These are phyloP conservation scores for Lepus americanus DNA, from an alignment of 2,113 vertebrate species.

Conservation along the genomic window DNA sequence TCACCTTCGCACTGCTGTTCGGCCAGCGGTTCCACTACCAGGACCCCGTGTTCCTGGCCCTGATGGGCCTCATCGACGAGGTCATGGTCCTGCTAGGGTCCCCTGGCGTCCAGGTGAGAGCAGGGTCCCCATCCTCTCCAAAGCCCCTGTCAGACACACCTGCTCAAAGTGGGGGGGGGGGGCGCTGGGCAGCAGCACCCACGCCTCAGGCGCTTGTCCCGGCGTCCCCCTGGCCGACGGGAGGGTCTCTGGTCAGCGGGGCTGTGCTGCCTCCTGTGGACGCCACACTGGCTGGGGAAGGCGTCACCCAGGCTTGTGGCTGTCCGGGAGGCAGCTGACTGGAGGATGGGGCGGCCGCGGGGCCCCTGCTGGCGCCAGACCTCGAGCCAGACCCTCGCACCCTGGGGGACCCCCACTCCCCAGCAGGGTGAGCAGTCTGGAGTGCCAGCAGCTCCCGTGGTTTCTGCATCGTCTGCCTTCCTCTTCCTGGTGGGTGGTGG, in stretches of 20 bases:
- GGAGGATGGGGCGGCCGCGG: fast-evolving
- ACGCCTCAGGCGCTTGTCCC: too few relatives aligned
- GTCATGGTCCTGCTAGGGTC: conserved; percentile 89
- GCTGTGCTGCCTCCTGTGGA: background rate
- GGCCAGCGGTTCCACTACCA: conserved; percentile 88
- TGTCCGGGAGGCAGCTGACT: fast-evolving
- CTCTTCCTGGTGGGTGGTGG: too few relatives aligned
- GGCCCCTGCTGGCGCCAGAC: background rate
- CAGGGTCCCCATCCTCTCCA: too few relatives aligned
- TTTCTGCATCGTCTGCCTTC: too few relatives aligned
- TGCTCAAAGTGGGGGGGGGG: fast-evolving
- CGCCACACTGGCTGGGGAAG: too few relatives aligned
- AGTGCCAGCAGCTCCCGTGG: too few relatives aligned
- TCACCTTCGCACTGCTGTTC: conserved; percentile 88
- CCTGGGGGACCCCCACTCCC: too few relatives aligned
- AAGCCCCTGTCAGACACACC: fast-evolving
- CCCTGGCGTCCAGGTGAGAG: conserved; percentile 85
- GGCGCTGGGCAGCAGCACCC: too few relatives aligned
- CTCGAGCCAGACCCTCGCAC: too few relatives aligned
- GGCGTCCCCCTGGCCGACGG: too few relatives aligned
- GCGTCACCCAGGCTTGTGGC: too few relatives aligned
- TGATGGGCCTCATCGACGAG: conserved; percentile 88
- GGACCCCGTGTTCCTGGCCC: conserved; percentile 85
- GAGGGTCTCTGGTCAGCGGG: fast-evolving
- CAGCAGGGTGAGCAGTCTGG: too few relatives aligned